phyloP scores from a whole-genome alignment of 2,888 invertebrate species.

The Cerceris rybyensis region DNA sequence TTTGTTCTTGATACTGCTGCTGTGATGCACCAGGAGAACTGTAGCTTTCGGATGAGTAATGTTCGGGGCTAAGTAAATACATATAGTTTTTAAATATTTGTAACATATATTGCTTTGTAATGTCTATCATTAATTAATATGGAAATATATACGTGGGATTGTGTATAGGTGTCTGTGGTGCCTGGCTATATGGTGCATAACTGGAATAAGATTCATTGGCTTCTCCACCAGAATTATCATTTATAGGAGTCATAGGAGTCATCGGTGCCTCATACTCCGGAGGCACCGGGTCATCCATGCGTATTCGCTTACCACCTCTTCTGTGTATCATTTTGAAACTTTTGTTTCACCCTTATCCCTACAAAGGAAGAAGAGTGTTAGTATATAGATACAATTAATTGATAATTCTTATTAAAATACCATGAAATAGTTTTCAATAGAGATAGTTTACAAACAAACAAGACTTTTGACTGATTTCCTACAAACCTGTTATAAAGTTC shows the following conservation, averaged over 20 bases:
- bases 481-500: constrained; percentile 32
- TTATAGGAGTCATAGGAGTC: constrained; percentile 84
- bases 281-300: constrained; percentile 94
- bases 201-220: constrained; percentile 80
- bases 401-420: background rate
- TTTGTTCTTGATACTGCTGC: constrained; percentile 74
- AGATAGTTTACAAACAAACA: constrained; percentile 24
- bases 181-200: constrained; percentile 80
- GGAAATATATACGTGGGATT: constrained; percentile 74
- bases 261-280: constrained; percentile 92
- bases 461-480: constrained; percentile 10
- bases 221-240: constrained; percentile 83
- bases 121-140: constrained; percentile 33
- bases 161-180: constrained; percentile 79
- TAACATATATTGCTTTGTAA: too few species aligned
- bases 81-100: background rate
- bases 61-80: constrained; percentile 69
- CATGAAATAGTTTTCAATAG: constrained; percentile 11
- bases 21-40: constrained; percentile 77
- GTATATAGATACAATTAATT: background rate
- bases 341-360: constrained; percentile 10
- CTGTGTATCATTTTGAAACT: constrained; percentile 86
- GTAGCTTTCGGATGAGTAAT: constrained; percentile 78
- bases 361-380: background rate
- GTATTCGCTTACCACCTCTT: constrained; percentile 93